A percentile compares a stretch with the other conserved stretches of the same genome.
These are phyloP conservation scores for Epizoanthus ramosus DNA, from an alignment of 92 coral and sea anemone genomes.

Conservation along the genomic window DNA sequence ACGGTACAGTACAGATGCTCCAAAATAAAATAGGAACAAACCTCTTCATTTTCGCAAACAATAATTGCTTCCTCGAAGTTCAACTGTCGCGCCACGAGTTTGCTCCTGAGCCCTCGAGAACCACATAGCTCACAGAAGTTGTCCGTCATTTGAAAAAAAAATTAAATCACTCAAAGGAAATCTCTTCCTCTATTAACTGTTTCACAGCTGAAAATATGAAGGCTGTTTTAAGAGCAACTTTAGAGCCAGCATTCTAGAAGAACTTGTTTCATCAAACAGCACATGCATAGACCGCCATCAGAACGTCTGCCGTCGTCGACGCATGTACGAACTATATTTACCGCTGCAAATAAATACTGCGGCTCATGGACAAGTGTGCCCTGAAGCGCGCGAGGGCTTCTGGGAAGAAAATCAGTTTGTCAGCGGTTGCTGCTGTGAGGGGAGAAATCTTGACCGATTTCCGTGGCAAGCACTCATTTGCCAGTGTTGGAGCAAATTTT, in stretches of 20 bases:
- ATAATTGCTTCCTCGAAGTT: constrained; percentile 91
- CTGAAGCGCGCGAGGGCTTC: background rate
- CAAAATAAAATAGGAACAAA: constrained; percentile 21
- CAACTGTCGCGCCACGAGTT: constrained; percentile 65
- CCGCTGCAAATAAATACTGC: constrained; percentile 5
- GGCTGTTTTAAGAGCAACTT: background rate
- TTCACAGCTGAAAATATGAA: background rate
- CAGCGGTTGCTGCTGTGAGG: constrained; percentile 22
- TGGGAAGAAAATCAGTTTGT: constrained; percentile 22
- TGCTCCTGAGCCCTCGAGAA: constrained; percentile 68
- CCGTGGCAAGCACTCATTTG: constrained; percentile 44
- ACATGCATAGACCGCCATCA: constrained; percentile 29
- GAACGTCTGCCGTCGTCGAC: constrained; percentile 39
- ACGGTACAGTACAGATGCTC: background rate
- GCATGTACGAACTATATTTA: background rate
- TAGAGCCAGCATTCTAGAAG: background rate
- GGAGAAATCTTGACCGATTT: background rate
- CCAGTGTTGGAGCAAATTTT: constrained; percentile 15
- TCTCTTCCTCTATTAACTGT: background rate
- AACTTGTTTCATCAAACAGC: background rate
- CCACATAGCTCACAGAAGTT: constrained; percentile 77
- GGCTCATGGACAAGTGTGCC: no score
- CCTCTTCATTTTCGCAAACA: constrained; percentile 87
- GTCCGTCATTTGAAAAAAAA: constrained; percentile 53
- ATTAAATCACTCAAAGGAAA: background rate